Base-by-base conservation (phyloP, 2,888 invertebrate genomes). In the Stomorhina lunata region DNA sequence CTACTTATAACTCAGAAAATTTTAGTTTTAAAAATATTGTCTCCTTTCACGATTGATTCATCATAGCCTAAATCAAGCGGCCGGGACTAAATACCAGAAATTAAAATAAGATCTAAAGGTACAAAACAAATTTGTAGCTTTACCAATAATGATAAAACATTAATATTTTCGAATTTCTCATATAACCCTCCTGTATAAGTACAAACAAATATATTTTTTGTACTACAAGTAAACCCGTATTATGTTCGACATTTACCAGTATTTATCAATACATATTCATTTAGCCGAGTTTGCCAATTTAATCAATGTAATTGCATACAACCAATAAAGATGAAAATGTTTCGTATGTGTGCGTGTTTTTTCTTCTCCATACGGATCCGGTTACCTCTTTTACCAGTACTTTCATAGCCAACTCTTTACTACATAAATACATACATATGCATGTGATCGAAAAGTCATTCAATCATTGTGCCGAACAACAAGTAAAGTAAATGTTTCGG, bases 261-360 rank as follows among this genome's bases (percentile, higher is more conserved):
- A 17, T 69, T 63, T 59, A 71, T 55, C 43, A 81, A 61, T 63
- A 40, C 29, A 37, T 71, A 66, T 72, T 72, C 72, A 71, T 80
- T 69, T 61, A 57, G 25, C 50, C 59, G 29, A 68, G 65, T 73
- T 80, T 69, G 59, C 57, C 83, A 80, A 83, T 83, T 78, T 80
- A 80, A 80, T 83, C 80, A 80, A 78, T 79, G 71, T 79, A 84
- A 81, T 84, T 84, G 79, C 48, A 76, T 63, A 71, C 45, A 43
- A 27, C 65, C 81, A 73, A 69, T 83, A 43, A 65, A 53, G 66
- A 55, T 61, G 77, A 40, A 53, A 17, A 4, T 65, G 20, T 61
- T 53, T n/a, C n/a, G n/a, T n/a, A 29, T 43, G 29, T 59, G 34
- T 25, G 55, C 17, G 2, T 22, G 29, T 32, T 50, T 20, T 5